phyloP scores from a whole-genome alignment of 2,113 vertebrate genomes.

The Clarias batrachus region DNA sequence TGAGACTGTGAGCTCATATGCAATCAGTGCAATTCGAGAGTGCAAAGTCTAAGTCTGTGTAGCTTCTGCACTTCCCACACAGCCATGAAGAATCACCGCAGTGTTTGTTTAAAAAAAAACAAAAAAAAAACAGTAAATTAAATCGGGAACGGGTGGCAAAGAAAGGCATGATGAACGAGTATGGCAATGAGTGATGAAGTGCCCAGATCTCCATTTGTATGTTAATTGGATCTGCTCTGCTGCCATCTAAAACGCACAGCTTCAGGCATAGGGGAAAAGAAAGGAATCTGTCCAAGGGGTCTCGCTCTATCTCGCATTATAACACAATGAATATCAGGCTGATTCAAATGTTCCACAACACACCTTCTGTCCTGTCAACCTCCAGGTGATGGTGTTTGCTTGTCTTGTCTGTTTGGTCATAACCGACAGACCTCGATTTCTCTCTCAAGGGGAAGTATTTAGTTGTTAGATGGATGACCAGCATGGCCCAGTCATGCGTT shows the following conservation, averaged over 20 bases:
- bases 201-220: conserved; percentile 45
- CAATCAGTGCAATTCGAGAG: background rate
- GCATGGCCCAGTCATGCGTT: conserved; percentile 1
- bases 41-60: background rate
- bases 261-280: conserved; percentile 30
- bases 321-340: background rate
- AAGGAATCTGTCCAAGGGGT: background rate
- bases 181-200: conserved; percentile 18
- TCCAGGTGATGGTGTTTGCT: conserved; percentile 29
- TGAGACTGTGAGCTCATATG: background rate
- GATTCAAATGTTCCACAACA: conserved; percentile 12
- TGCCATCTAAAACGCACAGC: conserved; percentile 30
- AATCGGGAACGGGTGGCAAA: conserved; percentile 25
- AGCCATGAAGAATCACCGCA: conserved; percentile 12
- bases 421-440: background rate
- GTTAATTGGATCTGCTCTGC: conserved; percentile 54
- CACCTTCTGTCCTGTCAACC: conserved; percentile 4
- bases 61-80: background rate
- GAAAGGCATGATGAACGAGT: conserved; percentile 27
- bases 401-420: background rate
- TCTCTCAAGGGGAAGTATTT: conserved; percentile 20
- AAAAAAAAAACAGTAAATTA: conserved; percentile 23
- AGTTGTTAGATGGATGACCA: conserved; percentile 29
- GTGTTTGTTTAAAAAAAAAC: conserved; percentile 10
- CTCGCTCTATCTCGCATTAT: background rate